Evolutionary conservation across 2,888 invertebrate species (phyloP).

Genomic region (Drosophila nr. perissopoda): DNA sequence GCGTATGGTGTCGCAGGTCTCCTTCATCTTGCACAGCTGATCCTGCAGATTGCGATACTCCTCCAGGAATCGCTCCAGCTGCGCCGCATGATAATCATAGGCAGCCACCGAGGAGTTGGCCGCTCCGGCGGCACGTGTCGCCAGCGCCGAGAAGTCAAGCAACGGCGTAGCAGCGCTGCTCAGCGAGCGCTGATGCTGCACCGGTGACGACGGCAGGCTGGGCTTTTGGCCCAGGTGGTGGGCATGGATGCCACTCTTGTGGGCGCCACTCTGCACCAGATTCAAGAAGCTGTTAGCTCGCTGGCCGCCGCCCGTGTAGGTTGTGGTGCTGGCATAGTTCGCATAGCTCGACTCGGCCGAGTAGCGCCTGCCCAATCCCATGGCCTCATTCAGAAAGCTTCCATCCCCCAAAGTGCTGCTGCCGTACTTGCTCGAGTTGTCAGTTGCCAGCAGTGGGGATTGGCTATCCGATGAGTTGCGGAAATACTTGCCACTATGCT

Average conservation of each 20-base stretch:
- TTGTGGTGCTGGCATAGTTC: slow-evolving; percentile 80
- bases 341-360: slow-evolving; percentile 86
- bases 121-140: slow-evolving; percentile 73
- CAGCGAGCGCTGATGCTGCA: slow-evolving; percentile 85
- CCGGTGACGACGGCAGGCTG: slow-evolving; percentile 89
- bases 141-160: slow-evolving; percentile 81
- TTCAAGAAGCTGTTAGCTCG: slow-evolving; percentile 90
- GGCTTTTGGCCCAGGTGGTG: slow-evolving; percentile 85
- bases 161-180: slow-evolving; percentile 84
- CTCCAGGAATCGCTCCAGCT: slow-evolving; percentile 91
- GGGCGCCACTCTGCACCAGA: slow-evolving; percentile 86
- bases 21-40: slow-evolving; percentile 92
- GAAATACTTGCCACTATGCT: slow-evolving; percentile 83
- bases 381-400: slow-evolving; percentile 86
- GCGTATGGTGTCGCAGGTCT: slow-evolving; percentile 89
- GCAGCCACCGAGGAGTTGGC: slow-evolving; percentile 86
- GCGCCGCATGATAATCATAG: slow-evolving; percentile 92
- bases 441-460: slow-evolving; percentile 89
- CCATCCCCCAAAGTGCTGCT: slow-evolving; percentile 89
- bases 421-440: slow-evolving; percentile 88
- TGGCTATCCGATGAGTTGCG: slow-evolving; percentile 88
- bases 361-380: slow-evolving; percentile 85
- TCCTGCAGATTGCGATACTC: slow-evolving; percentile 92
- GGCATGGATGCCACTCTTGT: slow-evolving; percentile 61
- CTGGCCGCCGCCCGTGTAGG: slow-evolving; percentile 82